Conservation (phyloP, 2,113 vertebrate species). For the Eulacestoma nigropectus region DNA sequence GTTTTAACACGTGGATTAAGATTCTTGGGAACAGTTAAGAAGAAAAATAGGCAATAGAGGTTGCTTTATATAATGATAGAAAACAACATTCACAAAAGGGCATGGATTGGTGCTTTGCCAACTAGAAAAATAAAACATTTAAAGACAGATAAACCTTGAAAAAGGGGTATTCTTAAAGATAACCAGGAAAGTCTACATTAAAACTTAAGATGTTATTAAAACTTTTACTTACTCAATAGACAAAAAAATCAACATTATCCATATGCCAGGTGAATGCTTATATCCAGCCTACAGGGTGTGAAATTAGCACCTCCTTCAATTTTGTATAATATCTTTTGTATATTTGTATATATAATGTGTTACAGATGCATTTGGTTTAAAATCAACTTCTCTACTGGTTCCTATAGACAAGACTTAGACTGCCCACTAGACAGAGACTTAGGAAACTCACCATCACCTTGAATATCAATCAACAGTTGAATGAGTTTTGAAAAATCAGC, state of each 20-base stretch:
- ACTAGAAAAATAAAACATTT: not conserved
- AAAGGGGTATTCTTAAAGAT: not conserved
- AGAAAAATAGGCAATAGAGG: not conserved
- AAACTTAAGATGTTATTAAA: not conserved
- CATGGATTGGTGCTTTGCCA: not conserved
- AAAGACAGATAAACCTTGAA: not conserved
- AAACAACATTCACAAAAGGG: not conserved
- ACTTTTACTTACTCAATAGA: not conserved
- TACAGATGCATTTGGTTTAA: not conserved
- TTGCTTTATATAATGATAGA: not conserved
- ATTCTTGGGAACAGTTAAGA: not conserved
- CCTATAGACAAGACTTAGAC: not conserved
- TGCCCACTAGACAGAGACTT: not conserved
- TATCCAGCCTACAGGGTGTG: not conserved
- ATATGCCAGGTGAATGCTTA: not conserved
- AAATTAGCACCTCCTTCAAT: not conserved
- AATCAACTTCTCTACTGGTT: not conserved
- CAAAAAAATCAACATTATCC: not conserved
- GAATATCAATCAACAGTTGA: not conserved
- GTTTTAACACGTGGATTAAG: not conserved
- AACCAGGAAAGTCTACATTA: not conserved
- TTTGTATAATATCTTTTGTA: not conserved
- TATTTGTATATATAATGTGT: not conserved
- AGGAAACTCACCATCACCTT: not conserved
- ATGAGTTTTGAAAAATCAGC: not conserved